Percentiles rank a stretch among this genome's conserved stretches.
Conservation (phyloP, 1,140 invertebrate genomes). For the Solen grandis region DNA sequence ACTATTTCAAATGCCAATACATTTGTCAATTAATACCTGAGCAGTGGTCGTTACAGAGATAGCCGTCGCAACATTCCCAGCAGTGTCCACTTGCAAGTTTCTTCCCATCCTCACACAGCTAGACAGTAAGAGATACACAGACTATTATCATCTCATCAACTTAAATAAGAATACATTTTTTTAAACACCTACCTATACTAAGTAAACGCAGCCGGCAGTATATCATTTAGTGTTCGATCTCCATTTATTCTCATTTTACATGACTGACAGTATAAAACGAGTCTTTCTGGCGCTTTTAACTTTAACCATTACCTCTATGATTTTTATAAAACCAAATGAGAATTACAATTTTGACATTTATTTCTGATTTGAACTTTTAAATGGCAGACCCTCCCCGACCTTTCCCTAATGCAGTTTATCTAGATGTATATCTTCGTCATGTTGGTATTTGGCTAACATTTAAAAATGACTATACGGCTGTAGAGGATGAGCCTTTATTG, state of each 20-base stretch:
- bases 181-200: neutral
- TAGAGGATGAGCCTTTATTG: too few species aligned
- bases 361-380: too few species aligned
- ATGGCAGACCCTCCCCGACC: too few species aligned
- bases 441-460: too few species aligned
- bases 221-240: neutral
- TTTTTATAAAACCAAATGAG: too few species aligned
- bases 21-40: slow-evolving; percentile 15
- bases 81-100: slow-evolving; percentile 17
- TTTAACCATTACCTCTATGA: too few species aligned
- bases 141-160: too few species aligned
- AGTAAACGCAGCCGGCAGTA: neutral
- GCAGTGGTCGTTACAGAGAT: slow-evolving; percentile 50
- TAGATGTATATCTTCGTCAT: neutral
- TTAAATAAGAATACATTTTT: neutral
- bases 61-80: slow-evolving; percentile 48
- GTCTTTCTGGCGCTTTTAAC: neutral
- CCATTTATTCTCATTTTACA: neutral
- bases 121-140: too few species aligned
- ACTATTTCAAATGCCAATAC: too few species aligned
- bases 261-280: neutral
- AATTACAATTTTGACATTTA: too few species aligned
- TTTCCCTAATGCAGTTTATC: neutral
- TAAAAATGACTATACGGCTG: too few species aligned
- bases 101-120: slow-evolving; percentile 38